Evolutionary conservation across 2,113 vertebrate genomes (phyloP).

Genomic region (Lampris incognitus): DNA sequence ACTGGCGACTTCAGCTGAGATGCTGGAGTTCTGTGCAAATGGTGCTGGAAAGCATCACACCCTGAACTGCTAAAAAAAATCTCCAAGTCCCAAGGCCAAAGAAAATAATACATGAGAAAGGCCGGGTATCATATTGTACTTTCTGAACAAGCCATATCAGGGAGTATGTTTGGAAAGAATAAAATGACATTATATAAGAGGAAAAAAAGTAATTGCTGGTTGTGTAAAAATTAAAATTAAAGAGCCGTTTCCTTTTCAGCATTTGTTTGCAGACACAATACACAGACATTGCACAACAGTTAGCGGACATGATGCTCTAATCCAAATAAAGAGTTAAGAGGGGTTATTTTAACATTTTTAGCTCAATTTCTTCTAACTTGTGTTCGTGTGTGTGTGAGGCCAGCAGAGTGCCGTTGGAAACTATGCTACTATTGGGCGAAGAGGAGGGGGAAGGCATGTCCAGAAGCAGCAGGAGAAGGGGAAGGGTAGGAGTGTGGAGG

Average conservation of each 20-base stretch:
- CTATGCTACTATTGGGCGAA: no score
- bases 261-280: no score
- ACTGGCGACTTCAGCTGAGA: neutral
- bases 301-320: no score
- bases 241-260: neutral
- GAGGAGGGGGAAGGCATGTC: no score
- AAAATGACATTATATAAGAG: constrained; percentile 8
- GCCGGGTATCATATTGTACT: constrained; percentile 9
- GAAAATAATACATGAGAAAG: constrained; percentile 36
- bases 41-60: constrained; percentile 44
- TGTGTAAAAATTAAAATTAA: constrained; percentile 21
- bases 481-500: no score
- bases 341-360: constrained; percentile 18
- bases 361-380: no score
- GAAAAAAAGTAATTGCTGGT: constrained; percentile 30
- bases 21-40: constrained; percentile 18
- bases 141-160: constrained; percentile 10
- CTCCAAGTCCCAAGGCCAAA: constrained; percentile 13
- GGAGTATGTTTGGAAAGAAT: constrained; percentile 20
- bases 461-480: no score
- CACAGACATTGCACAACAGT: no score
- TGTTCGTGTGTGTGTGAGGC: no score
- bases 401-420: no score
- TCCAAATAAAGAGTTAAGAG: no score
- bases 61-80: constrained; percentile 10